These are phyloP conservation scores for Stegophylla sp. DNA, from an alignment of 2,888 invertebrate species.

Conservation along the genomic window DNA sequence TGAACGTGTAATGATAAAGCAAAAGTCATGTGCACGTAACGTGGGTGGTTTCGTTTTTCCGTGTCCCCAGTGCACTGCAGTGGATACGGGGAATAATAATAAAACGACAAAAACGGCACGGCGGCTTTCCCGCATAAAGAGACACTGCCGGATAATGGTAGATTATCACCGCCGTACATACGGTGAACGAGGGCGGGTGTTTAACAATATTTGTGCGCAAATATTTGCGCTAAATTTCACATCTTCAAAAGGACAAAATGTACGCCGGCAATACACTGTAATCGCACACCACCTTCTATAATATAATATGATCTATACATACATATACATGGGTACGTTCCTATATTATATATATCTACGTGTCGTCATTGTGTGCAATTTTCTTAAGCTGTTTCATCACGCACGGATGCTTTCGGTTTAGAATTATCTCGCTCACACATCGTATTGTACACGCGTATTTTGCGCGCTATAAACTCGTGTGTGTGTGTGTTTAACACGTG, in stretches of 20 bases:
- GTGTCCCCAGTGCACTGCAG: neutral
- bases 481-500: too few relatives aligned
- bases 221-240: slow-evolving; percentile 55
- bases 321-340: neutral
- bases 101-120: neutral
- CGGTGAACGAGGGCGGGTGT: slow-evolving; percentile 1
- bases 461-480: too few relatives aligned
- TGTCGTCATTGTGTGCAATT: too few relatives aligned
- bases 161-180: neutral
- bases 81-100: neutral
- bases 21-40: slow-evolving; percentile 1
- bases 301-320: neutral
- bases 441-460: neutral
- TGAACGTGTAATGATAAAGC: neutral
- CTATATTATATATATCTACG: too few relatives aligned
- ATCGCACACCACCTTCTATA: neutral
- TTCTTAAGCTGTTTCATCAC: neutral
- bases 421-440: too few relatives aligned
- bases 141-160: neutral
- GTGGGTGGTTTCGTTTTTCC: slow-evolving; percentile 37
- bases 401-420: neutral
- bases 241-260: slow-evolving; percentile 34
- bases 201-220: slow-evolving; percentile 38
- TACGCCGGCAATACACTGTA: neutral
- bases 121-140: too few relatives aligned